Evolutionary conservation across 2,113 vertebrate species (phyloP), one percentile per base, ranked within the genome.

Genomic region (Lontra canadensis): DNA sequence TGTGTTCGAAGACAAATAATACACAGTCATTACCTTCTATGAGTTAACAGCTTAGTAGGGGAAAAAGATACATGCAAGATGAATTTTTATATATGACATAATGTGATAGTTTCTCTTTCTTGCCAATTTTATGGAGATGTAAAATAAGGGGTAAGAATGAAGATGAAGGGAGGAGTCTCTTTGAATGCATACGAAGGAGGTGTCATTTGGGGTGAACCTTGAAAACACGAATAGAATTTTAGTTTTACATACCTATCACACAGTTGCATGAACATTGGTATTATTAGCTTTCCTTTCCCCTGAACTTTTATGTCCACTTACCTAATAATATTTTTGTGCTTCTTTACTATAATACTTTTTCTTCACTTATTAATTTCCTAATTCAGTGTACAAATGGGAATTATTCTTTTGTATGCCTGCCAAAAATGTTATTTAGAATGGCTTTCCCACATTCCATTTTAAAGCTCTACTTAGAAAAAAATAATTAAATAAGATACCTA

Each of bases 341-440:
- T 93, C 55, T 71, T 92, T 84, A 93, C 71, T 95, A 17, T 73
- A 96, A 83, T 49, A 92, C 52, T 63, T 92, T 89, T 85, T 78
- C 25, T 96, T 96, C 42, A 74, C 23, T 95, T 39, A 31, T 92
- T 95, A 87, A 90, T 95, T 95, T 95, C 76, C 74, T 92, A 23
- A 96, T 92, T 89, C 59, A 90, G 3, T 82, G 42, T 88, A 85
- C 71, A 92, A 94, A 57, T 76, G 84, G 21, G 36, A 92, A 94
- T 81, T 88, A 92, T 87, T 59, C 36, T 95, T 95, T 93, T 97
- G 84, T 85, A 78, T 84, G 63, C 29, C 20, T 93, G 90, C 80
- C 93, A 92, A 80, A 83, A 95, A 11, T 88, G 13, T 95, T 97
- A 97, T 97, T 97, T 88, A 95, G 39, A 13, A 83, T 93, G 25